Conservation (phyloP, 2,888 invertebrate genomes). For the Allolobophora icterica region DNA sequence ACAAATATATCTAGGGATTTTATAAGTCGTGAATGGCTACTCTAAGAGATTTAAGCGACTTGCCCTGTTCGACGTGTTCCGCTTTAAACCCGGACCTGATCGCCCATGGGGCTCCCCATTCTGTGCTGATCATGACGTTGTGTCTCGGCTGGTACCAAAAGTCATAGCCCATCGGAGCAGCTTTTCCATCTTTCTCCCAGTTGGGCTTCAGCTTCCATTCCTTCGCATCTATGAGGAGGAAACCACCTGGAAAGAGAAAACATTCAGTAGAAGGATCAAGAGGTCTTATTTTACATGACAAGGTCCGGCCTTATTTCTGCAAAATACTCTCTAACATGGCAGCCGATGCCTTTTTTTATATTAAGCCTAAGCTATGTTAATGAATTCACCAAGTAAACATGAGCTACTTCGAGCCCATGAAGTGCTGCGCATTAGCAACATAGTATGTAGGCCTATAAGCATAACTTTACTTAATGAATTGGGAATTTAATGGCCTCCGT, state of each 20-base stretch:
- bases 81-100: conserved; percentile 74
- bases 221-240: conserved; percentile 83
- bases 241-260: conserved; percentile 72
- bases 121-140: conserved; percentile 86
- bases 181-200: conserved; percentile 61
- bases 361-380: too few relatives aligned
- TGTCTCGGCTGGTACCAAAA: conserved; percentile 96
- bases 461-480: too few relatives aligned
- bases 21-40: too few relatives aligned
- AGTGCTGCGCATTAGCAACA: too few relatives aligned
- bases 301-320: too few relatives aligned
- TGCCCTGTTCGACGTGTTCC: conserved; percentile 67
- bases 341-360: too few relatives aligned
- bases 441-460: too few relatives aligned
- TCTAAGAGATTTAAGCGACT: not conserved
- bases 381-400: too few relatives aligned
- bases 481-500: too few relatives aligned
- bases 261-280: not conserved
- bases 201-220: conserved; percentile 75
- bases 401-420: too few relatives aligned
- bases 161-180: conserved; percentile 78
- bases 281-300: too few relatives aligned
- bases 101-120: conserved; percentile 88
- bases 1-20: not conserved
- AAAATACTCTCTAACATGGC: too few relatives aligned